These are phyloP conservation scores for Poicephalus meyeri DNA, from an alignment of 2,113 vertebrate genomes.

Conservation along the genomic window DNA sequence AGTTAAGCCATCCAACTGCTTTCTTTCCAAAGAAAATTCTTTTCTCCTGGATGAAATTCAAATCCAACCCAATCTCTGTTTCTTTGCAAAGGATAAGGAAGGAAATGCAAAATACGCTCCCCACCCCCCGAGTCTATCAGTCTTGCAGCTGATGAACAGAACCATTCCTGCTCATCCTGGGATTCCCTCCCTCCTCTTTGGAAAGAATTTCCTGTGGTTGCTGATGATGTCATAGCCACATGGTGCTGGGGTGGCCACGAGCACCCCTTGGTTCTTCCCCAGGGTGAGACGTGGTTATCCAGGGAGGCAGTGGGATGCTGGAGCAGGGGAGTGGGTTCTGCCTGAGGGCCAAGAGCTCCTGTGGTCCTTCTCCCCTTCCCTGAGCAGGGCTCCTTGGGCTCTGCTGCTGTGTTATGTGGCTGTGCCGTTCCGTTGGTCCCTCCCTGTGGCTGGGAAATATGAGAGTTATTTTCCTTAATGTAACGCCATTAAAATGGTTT, in stretches of 20 bases:
- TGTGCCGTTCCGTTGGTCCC: rapidly evolving
- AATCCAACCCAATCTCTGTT: slow-evolving; percentile 16
- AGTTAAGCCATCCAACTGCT: not conserved
- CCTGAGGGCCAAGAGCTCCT: rapidly evolving
- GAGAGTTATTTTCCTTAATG: not conserved
- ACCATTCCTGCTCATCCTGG: not conserved
- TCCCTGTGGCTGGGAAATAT: not conserved
- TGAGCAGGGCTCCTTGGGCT: rapidly evolving
- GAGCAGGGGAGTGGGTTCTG: not conserved
- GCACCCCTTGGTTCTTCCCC: not conserved
- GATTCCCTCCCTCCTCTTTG: not conserved
- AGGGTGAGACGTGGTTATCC: rapidly evolving
- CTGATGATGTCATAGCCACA: rapidly evolving
- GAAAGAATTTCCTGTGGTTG: rapidly evolving
- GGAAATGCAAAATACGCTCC: not conserved
- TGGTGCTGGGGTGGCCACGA: rapidly evolving
- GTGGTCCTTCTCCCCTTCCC: not conserved
- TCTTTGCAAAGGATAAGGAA: not conserved
- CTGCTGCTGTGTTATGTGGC: rapidly evolving
- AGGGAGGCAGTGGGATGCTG: not conserved
- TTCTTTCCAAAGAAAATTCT: not conserved
- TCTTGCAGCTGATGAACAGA: slow-evolving; percentile 22
- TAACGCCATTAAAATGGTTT: not conserved
- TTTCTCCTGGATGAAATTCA: slow-evolving; percentile 34
- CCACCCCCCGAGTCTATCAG: slow-evolving; percentile 13